Evolutionary conservation across 2,888 invertebrate genomes (phyloP), one percentile per base, ranked within the genome.

Genomic region (Nesidiocoris tenuis): DNA sequence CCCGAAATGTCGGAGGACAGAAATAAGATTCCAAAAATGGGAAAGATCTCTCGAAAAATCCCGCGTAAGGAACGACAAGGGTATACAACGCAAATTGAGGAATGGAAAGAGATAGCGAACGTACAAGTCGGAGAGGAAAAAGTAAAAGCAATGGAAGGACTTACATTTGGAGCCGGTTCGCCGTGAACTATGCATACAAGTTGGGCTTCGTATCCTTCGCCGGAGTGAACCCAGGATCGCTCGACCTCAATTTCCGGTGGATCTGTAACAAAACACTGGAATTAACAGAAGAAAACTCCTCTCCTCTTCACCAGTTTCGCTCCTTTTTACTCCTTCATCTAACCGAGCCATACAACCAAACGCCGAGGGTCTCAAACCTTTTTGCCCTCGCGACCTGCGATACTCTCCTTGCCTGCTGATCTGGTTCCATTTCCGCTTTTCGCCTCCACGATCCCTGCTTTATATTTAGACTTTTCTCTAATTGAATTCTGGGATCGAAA

Each of bases 121-220:
- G 63, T 7, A 63, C n/a, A 19, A 63, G 63, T 63, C 5, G n/a
- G 19, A 59, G 19, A 39, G 66, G 17, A 66, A 5, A 39, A 74
- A 66, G 56, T 18, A 74, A 65, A 24, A 17, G 56, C 24, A 21
- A 66, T 65, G 17, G 39, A 71, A 70, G 61, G 80, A 84, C 86
- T 86, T 85, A 89, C 89, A 85, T 88, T 88, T 77, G 89, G 88
- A 82, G 87, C 87, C 76, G 87, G 88, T 83, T 89, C 89, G 39
- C 89, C 88, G 81, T 89, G 89, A 22, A 90, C 89, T 80, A 89
- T 88, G 82, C 89, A 89, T 68, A 89, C 89, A 77, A 89, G 85
- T 82, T 88, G 88, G 21, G 89, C 89, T 82, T 89, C 89, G 80
- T 87, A 86, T 75, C 89, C 89, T 82, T 89, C 89, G 16, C 88